Conservation (phyloP, 1,140 invertebrate species). For the Drosophila repletoides region DNA sequence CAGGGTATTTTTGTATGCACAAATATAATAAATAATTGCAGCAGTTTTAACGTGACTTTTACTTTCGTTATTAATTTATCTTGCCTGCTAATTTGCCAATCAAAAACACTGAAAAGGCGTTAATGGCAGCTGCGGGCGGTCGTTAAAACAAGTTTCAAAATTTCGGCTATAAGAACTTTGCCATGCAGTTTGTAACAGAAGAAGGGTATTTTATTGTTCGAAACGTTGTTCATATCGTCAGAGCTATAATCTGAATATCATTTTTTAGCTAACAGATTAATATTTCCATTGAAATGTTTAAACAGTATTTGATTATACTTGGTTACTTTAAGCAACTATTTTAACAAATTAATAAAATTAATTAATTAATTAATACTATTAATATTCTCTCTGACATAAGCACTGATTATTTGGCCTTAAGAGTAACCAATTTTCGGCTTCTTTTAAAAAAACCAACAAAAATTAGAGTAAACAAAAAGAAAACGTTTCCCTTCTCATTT, state of each 20-base stretch:
- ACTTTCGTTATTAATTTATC: slow-evolving; percentile 57
- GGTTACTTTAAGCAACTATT: too few relatives aligned
- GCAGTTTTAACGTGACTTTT: slow-evolving; percentile 27
- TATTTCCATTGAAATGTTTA: too few relatives aligned
- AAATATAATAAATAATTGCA: too few relatives aligned
- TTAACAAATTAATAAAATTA: too few relatives aligned
- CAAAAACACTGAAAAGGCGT: slow-evolving; percentile 36
- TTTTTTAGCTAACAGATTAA: too few relatives aligned
- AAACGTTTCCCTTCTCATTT: neutral
- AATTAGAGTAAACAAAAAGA: neutral
- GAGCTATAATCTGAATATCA: too few relatives aligned
- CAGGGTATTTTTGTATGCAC: neutral
- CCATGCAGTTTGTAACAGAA: neutral
- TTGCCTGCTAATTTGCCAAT: slow-evolving; percentile 34
- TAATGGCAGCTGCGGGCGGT: slow-evolving; percentile 30
- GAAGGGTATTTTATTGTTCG: too few relatives aligned
- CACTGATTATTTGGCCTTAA: neutral
- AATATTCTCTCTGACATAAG: neutral
- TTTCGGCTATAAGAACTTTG: neutral
- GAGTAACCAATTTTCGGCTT: too few relatives aligned
- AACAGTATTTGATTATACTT: too few relatives aligned
- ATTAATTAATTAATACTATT: too few relatives aligned
- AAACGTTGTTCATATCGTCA: too few relatives aligned
- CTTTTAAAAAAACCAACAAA: neutral
- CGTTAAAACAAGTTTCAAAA: neutral